A percentile compares a stretch with the other conserved stretches of the same genome.
These are phyloP conservation scores for Ennomos erosarius DNA, from an alignment of 2,888 invertebrate genomes.

Conservation along the genomic window DNA sequence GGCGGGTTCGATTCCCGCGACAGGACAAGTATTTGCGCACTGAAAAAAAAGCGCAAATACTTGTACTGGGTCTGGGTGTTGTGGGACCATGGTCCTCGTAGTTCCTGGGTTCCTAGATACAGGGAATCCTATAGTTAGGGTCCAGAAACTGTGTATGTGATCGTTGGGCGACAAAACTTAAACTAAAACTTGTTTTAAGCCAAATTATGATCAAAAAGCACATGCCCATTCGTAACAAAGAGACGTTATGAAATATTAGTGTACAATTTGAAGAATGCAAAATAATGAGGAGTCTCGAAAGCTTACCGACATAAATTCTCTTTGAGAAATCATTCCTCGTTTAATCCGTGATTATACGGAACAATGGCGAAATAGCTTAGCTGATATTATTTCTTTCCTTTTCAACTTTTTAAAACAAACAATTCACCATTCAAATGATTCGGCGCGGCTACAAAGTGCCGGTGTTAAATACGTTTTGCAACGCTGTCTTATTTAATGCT, in stretches of 20 bases:
- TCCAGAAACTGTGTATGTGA: too few relatives aligned
- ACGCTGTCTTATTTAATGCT: conserved; percentile 1
- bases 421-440: conserved; percentile 15
- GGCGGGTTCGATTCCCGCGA: too few relatives aligned
- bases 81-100: too few relatives aligned
- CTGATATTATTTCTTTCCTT: conserved; percentile 30
- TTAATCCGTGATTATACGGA: conserved; percentile 49
- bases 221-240: conserved; percentile 22
- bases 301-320: conserved; percentile 30
- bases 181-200: too few relatives aligned
- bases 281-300: conserved; percentile 34
- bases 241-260: conserved; percentile 35
- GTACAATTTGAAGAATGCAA: conserved; percentile 32
- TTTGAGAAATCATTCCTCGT: conserved; percentile 51
- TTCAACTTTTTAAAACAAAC: conserved; percentile 29
- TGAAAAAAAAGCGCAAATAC: too few relatives aligned
- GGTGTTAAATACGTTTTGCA: conserved; percentile 2
- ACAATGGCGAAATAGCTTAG: conserved; percentile 44
- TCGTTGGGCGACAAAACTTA: too few relatives aligned
- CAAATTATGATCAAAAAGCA: conserved; percentile 10
- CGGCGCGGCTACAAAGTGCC: background rate
- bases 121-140: too few relatives aligned
- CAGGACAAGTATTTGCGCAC: too few relatives aligned
- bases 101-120: too few relatives aligned
- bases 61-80: too few relatives aligned